phyloP scores from a whole-genome alignment of 2,888 invertebrate genomes.

The Nymphalis c-album region DNA sequence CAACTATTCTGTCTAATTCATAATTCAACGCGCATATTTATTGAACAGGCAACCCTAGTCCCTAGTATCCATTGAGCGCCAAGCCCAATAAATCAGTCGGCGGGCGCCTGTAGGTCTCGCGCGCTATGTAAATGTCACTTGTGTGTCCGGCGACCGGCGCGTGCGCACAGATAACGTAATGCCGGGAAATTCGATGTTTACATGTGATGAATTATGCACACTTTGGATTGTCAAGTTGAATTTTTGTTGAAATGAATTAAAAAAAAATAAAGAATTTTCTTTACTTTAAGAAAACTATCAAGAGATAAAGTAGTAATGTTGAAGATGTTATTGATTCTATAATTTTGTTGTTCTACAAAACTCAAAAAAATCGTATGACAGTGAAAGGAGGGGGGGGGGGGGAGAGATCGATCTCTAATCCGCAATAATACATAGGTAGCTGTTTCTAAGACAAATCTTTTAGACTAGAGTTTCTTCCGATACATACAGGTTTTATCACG shows the following conservation, averaged over 20 bases:
- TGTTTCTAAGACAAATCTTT: no score
- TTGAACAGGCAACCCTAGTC: conserved; percentile 30
- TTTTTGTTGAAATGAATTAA: neutral
- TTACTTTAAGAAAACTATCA: no score
- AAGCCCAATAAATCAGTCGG: conserved; percentile 54
- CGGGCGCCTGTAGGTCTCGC: conserved; percentile 67
- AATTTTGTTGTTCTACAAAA: no score
- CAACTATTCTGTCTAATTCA: conserved; percentile 13
- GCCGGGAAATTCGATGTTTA: conserved; percentile 11
- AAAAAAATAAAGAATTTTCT: no score
- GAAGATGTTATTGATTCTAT: no score
- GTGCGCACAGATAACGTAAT: conserved; percentile 28
- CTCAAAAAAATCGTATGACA: no score
- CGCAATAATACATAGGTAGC: no score
- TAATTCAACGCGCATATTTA: conserved; percentile 14
- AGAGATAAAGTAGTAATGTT: no score
- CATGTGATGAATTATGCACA: conserved; percentile 14
- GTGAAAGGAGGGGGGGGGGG: no score
- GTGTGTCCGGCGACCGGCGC: conserved; percentile 18
- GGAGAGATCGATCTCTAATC: no score
- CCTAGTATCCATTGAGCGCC: conserved; percentile 39
- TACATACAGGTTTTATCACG: no score
- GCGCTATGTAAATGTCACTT: conserved; percentile 41
- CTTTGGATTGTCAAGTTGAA: neutral
- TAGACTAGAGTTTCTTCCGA: no score